A percentile compares a stretch with the other conserved stretches of the same genome.
phyloP scores from a whole-genome alignment of 2,888 invertebrate genomes.

The Acleris sparsana region DNA sequence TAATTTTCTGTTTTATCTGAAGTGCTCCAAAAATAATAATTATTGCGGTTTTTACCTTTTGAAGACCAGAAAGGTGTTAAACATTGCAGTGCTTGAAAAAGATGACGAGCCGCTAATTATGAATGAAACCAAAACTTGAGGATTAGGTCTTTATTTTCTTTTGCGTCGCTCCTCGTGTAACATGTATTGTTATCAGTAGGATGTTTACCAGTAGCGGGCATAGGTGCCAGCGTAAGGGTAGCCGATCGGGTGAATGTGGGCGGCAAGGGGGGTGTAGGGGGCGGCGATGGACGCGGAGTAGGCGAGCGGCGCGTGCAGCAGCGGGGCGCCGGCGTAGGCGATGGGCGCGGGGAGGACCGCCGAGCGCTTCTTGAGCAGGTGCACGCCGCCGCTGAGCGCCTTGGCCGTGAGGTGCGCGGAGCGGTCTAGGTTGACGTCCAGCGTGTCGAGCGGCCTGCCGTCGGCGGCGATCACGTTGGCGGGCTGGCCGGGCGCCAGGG shows the following conservation, averaged over 20 bases:
- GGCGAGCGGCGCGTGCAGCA: conserved; percentile 38
- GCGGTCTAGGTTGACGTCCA: conserved; percentile 75
- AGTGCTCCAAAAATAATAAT: too few species aligned
- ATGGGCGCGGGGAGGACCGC: conserved; percentile 32
- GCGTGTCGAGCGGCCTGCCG: conserved; percentile 74
- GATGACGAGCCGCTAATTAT: background rate
- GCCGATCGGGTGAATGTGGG: conserved; percentile 50
- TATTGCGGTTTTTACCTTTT: too few species aligned
- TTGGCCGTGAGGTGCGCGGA: conserved; percentile 72
- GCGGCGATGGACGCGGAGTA: conserved; percentile 46
- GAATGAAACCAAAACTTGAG: conserved; percentile 1
- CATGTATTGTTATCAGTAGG: background rate
- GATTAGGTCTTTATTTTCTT: conserved; percentile 24
- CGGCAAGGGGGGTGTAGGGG: conserved; percentile 36
- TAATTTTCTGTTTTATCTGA: too few species aligned
- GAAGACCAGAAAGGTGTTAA: too few species aligned
- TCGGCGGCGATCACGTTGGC: conserved; percentile 71
- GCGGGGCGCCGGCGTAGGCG: too few species aligned
- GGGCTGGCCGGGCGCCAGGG: conserved; percentile 75
- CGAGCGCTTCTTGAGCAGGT: conserved; percentile 61
- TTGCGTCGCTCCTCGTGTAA: background rate
- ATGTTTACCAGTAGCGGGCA: conserved; percentile 41
- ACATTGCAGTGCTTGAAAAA: background rate
- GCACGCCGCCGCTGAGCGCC: conserved; percentile 56
- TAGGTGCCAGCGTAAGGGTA: conserved; percentile 55